Conservation (phyloP, 1,140 invertebrate species). For the Plutomurus gul region DNA sequence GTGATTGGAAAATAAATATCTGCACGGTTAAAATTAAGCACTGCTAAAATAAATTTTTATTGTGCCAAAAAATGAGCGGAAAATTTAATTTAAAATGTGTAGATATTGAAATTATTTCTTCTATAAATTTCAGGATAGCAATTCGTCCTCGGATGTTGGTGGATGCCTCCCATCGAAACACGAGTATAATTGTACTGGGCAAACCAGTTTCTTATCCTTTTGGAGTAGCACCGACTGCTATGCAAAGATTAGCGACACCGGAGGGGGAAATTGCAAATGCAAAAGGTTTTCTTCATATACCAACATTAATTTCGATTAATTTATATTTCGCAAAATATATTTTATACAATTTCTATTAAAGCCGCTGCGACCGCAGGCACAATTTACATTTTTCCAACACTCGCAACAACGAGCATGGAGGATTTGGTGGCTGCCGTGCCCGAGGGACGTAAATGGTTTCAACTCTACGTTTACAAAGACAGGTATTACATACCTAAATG, state of each 20-base stretch:
- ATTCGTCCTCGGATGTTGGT: conserved; percentile 79
- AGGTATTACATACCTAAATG: conserved; percentile 59
- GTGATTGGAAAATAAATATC: too few relatives aligned
- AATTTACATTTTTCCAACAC: conserved; percentile 82
- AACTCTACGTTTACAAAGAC: conserved; percentile 87
- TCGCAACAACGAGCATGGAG: conserved; percentile 86
- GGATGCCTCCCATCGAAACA: conserved; percentile 71
- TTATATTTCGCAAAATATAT: neutral
- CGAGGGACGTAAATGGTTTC: conserved; percentile 80
- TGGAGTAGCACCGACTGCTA: conserved; percentile 87
- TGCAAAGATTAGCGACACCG: conserved; percentile 90
- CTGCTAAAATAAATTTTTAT: neutral
- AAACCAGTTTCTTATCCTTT: conserved; percentile 74
- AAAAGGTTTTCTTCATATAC: conserved; percentile 45
- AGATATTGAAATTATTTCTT: neutral
- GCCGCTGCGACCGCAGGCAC: conserved; percentile 76
- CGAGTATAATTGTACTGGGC: conserved; percentile 70
- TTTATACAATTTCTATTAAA: conserved; percentile 54
- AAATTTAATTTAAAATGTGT: neutral
- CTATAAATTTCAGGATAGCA: conserved; percentile 32
- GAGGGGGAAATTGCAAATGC: conserved; percentile 86
- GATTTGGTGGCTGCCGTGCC: conserved; percentile 80
- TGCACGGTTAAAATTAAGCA: too few relatives aligned
- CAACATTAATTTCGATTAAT: neutral
- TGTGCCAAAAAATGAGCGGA: neutral